Evolutionary conservation across 1,140 invertebrate genomes (phyloP).

Genomic region (Drosophila albomicans): DNA sequence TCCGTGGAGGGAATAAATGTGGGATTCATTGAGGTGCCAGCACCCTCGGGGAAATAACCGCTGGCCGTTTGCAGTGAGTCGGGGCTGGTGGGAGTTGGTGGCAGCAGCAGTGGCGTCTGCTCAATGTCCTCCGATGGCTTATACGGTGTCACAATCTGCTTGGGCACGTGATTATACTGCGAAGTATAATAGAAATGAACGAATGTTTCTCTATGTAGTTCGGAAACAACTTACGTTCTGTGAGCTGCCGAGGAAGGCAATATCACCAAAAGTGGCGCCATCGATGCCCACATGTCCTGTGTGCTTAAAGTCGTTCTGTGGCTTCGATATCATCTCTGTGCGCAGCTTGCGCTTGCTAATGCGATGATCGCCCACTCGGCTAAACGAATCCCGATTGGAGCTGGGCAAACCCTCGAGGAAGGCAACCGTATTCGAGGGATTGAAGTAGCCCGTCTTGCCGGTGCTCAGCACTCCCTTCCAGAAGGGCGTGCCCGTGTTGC

Average conservation of each 20-base stretch:
- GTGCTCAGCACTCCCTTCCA: constrained; percentile 95
- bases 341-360: constrained; percentile 89
- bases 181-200: neutral
- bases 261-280: constrained; percentile 98
- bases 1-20: constrained; percentile 82
- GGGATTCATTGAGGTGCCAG: constrained; percentile 75
- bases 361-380: constrained; percentile 79
- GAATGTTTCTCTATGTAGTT: neutral
- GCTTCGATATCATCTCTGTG: constrained; percentile 97
- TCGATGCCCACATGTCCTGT: constrained; percentile 98
- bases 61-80: constrained; percentile 86
- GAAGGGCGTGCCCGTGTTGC: constrained; percentile 87
- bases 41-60: constrained; percentile 80
- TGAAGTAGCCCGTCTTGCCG: constrained; percentile 95
- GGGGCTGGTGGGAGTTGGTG: constrained; percentile 85
- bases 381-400: constrained; percentile 81
- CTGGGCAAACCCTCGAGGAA: constrained; percentile 93
- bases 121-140: constrained; percentile 93
- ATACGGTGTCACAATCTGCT: constrained; percentile 94
- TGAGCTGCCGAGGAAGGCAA: constrained; percentile 90
- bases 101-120: constrained; percentile 86
- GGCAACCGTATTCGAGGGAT: constrained; percentile 94
- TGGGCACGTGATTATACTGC: constrained; percentile 91
- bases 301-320: constrained; percentile 98
- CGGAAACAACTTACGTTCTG: constrained; percentile 85